phyloP scores from a whole-genome alignment of 2,888 invertebrate genomes.

The Drosophila greeni region DNA sequence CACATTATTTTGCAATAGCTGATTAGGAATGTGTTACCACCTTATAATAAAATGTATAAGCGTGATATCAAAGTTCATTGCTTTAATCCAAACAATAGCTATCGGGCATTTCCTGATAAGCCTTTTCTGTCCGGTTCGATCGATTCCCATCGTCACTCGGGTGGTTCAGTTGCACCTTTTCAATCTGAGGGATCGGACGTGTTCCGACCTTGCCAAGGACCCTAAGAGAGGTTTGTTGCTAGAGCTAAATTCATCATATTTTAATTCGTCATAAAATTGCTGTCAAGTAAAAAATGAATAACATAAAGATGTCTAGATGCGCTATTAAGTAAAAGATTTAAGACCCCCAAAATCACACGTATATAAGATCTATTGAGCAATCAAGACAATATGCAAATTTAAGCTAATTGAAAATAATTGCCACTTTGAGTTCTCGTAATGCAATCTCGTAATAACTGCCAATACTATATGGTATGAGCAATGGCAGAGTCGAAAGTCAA shows the following conservation, averaged over 20 bases:
- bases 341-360: background rate
- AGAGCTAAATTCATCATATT: background rate
- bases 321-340: slow-evolving; percentile 1
- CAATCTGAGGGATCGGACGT: slow-evolving; percentile 21
- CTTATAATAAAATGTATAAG: slow-evolving; percentile 32
- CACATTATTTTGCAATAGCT: slow-evolving; percentile 8
- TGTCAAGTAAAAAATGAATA: background rate
- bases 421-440: background rate
- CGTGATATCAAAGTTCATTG: slow-evolving; percentile 53
- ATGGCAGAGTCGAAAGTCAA: slow-evolving; percentile 8
- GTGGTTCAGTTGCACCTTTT: slow-evolving; percentile 25
- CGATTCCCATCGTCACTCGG: background rate
- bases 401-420: slow-evolving; percentile 32
- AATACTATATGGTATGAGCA: background rate
- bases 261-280: background rate
- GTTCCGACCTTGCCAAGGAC: slow-evolving; percentile 15
- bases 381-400: slow-evolving; percentile 23
- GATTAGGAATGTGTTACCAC: slow-evolving; percentile 8
- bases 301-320: background rate
- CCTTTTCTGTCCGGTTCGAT: slow-evolving; percentile 1
- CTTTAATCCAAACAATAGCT: slow-evolving; percentile 39
- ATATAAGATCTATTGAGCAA: slow-evolving; percentile 11
- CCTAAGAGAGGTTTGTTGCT: slow-evolving; percentile 20
- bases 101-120: slow-evolving; percentile 29
- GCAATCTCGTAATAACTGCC: slow-evolving; percentile 9